These are phyloP conservation scores for Thera britannica DNA, from an alignment of 2,888 invertebrate genomes.

Conservation along the genomic window DNA sequence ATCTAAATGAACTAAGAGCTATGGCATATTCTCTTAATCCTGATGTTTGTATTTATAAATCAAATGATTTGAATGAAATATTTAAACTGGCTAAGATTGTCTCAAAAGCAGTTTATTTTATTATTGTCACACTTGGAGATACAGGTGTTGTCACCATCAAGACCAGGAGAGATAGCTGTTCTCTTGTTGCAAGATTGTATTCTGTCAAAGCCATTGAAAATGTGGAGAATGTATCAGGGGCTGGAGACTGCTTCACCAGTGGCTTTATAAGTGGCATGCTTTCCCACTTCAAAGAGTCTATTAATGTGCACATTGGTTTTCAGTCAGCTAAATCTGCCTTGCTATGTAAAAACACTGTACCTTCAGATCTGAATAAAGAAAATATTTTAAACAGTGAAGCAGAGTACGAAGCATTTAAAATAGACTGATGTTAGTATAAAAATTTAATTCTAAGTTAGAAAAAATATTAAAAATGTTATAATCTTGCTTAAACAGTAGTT, in stretches of 20 bases:
- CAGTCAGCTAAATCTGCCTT: slow-evolving; percentile 86
- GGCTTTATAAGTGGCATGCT: slow-evolving; percentile 88
- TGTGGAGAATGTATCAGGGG: slow-evolving; percentile 91
- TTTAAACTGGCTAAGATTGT: slow-evolving; percentile 64
- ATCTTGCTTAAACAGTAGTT: not conserved
- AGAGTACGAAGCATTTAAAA: slow-evolving; percentile 22
- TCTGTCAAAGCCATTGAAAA: slow-evolving; percentile 63
- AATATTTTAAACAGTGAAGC: slow-evolving; percentile 19
- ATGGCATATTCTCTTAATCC: slow-evolving; percentile 85
- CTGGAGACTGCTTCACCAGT: slow-evolving; percentile 91
- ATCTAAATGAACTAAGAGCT: slow-evolving; percentile 89
- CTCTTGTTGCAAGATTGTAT: slow-evolving; percentile 61
- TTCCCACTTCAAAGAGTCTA: slow-evolving; percentile 78
- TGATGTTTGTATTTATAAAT: slow-evolving; percentile 44
- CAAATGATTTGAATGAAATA: slow-evolving; percentile 56
- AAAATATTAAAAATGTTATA: not conserved
- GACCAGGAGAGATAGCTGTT: slow-evolving; percentile 29
- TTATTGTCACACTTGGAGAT: slow-evolving; percentile 87
- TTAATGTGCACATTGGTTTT: slow-evolving; percentile 86
- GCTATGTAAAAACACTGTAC: slow-evolving; percentile 85
- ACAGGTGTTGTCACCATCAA: slow-evolving; percentile 84
- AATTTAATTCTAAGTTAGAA: not conserved
- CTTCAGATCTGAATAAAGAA: slow-evolving; percentile 48
- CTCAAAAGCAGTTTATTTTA: slow-evolving; percentile 78
- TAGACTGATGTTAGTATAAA: slow-evolving; percentile 1